Evolutionary conservation across 2,113 vertebrate genomes (phyloP).

Genomic region (Phycodurus eques): DNA sequence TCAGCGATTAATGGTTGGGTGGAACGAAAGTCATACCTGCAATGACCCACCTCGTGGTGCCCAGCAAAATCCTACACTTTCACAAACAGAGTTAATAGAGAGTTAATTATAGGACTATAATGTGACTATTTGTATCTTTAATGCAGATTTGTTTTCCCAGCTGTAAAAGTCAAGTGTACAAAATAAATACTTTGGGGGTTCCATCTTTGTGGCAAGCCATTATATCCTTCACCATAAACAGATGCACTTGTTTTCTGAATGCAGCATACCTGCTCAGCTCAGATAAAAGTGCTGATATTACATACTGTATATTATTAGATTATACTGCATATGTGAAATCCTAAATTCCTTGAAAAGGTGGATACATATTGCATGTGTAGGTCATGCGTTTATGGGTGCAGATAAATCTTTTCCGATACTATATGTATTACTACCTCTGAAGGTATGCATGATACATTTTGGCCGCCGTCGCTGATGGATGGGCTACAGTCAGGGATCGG

Average conservation of each 20-base stretch:
- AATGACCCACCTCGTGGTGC: slow-evolving; percentile 53
- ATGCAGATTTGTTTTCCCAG: background rate
- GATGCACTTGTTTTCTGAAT: background rate
- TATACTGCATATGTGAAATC: slow-evolving; percentile 1
- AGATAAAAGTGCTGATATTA: background rate
- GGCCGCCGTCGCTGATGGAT: slow-evolving; percentile 24
- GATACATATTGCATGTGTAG: slow-evolving; percentile 36
- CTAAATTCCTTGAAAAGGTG: slow-evolving; percentile 18
- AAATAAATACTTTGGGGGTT: background rate
- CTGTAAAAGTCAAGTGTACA: background rate
- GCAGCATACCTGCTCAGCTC: background rate
- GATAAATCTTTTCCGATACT: slow-evolving; percentile 35
- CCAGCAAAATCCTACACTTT: slow-evolving; percentile 15
- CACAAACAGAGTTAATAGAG: slow-evolving; percentile 16
- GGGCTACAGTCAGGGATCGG: background rate
- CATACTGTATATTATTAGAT: background rate
- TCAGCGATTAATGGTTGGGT: slow-evolving; percentile 98
- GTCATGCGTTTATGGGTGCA: slow-evolving; percentile 24
- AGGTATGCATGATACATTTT: slow-evolving; percentile 17
- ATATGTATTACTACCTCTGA: slow-evolving; percentile 14
- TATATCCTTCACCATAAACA: background rate
- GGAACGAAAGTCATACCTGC: slow-evolving; percentile 86
- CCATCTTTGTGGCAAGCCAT: background rate
- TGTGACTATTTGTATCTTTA: background rate
- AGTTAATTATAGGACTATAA: background rate